phyloP scores from a whole-genome alignment of 1,140 invertebrate species.

The Bombus difficillimus region DNA sequence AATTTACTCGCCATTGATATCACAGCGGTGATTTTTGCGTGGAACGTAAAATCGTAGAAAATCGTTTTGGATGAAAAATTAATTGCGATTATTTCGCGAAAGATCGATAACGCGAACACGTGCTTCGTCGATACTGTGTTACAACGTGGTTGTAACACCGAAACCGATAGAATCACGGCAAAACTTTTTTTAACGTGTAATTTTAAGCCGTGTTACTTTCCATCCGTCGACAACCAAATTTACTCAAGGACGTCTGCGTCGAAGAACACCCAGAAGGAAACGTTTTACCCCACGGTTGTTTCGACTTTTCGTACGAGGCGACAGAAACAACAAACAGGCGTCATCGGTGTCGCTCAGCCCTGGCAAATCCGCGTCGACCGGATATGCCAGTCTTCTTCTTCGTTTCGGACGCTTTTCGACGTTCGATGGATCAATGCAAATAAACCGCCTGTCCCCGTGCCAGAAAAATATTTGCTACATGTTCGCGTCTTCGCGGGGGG shows the following conservation, averaged over 20 bases:
- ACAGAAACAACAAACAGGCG: conserved; percentile 75
- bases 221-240: conserved; percentile 1
- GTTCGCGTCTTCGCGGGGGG: not conserved
- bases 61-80: too few species aligned
- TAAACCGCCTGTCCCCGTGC: conserved; percentile 66
- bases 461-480: conserved; percentile 67
- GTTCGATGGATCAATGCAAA: conserved; percentile 73
- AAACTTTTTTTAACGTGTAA: not conserved
- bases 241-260: not conserved
- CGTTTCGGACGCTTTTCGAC: conserved; percentile 63
- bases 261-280: conserved; percentile 64
- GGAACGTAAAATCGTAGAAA: too few species aligned
- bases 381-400: conserved; percentile 69
- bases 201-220: not conserved
- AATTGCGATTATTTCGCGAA: too few species aligned
- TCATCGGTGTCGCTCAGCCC: conserved; percentile 64
- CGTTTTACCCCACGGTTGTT: conserved; percentile 60
- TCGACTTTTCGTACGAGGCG: conserved; percentile 67
- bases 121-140: not conserved
- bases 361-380: conserved; percentile 66
- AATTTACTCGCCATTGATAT: not conserved
- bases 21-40: not conserved
- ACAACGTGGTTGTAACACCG: not conserved
- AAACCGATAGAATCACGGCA: not conserved
- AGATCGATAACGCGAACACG: not conserved